Evolutionary conservation across 2,797 vertebrate species (phyloP).

Genomic region (Gymnodraco acuticeps): DNA sequence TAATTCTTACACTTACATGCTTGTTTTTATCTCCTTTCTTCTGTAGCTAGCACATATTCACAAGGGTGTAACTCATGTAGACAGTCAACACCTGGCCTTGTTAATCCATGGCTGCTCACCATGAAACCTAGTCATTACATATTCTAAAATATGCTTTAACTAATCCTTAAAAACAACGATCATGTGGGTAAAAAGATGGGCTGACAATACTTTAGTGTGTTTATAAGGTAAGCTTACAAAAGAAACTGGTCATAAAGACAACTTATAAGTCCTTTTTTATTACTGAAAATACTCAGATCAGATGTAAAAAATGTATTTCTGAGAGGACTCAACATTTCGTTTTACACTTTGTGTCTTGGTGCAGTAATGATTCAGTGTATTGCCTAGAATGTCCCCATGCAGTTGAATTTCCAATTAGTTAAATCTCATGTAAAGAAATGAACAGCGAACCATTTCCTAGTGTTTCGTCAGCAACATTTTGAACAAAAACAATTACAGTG

Average conservation of each 20-base stretch:
- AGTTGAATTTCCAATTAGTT: not conserved
- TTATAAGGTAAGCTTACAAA: not conserved
- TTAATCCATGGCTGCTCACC: conserved; percentile 7
- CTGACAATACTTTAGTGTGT: not conserved
- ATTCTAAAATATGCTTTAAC: conserved; percentile 12
- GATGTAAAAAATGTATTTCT: conserved; percentile 2
- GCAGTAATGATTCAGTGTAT: not conserved
- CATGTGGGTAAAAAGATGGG: not conserved
- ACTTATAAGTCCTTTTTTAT: not conserved
- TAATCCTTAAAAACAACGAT: conserved; percentile 10
- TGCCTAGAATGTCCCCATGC: not conserved
- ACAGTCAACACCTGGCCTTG: conserved; percentile 3
- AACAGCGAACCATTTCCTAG: not conserved
- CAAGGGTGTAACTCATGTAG: conserved; percentile 14
- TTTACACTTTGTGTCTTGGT: not conserved
- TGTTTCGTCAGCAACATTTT: not conserved
- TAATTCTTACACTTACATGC: conserved; percentile 27
- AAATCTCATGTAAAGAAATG: conserved; percentile 3
- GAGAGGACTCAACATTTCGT: not conserved
- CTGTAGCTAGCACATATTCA: conserved; percentile 6
- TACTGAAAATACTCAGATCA: not conserved
- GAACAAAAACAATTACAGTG: conserved; percentile 17
- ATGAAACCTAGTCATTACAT: conserved; percentile 2
- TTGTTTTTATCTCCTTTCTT: not conserved
- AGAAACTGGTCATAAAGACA: not conserved